phyloP scores from a whole-genome alignment of 2,888 invertebrate genomes.

The Andrena bicolor region DNA sequence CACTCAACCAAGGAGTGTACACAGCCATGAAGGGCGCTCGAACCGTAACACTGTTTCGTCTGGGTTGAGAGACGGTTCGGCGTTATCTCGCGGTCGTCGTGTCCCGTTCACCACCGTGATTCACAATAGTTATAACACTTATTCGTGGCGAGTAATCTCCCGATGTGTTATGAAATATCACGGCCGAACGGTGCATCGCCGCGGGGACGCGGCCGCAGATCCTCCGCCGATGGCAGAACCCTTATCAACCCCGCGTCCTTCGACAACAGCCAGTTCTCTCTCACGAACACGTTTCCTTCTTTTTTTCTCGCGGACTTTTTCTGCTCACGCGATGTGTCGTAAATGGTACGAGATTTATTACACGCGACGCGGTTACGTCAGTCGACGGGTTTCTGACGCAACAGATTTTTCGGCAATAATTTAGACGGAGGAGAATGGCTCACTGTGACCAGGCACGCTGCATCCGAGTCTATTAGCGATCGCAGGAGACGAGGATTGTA shows the following conservation, averaged over 20 bases:
- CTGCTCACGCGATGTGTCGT: constrained; percentile 2
- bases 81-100: constrained; percentile 26
- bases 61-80: constrained; percentile 24
- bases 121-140: constrained; percentile 42
- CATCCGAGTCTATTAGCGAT: neutral
- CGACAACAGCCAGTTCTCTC: neutral
- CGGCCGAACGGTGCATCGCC: constrained; percentile 5
- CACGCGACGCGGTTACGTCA: constrained; percentile 28
- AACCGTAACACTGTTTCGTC: constrained; percentile 30
- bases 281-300: neutral
- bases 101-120: constrained; percentile 29
- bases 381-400: constrained; percentile 17
- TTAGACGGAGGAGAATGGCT: neutral
- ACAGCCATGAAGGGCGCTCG: neutral
- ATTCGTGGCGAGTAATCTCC: constrained; percentile 26
- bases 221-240: neutral
- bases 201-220: constrained; percentile 5
- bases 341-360: constrained; percentile 21
- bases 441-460: neutral
- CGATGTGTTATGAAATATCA: constrained; percentile 45
- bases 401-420: neutral
- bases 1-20: neutral
- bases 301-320: constrained; percentile 1
- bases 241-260: neutral
- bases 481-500: neutral